These are phyloP conservation scores for Ammospiza caudacuta DNA, from an alignment of 2,113 vertebrate genomes.

Conservation along the genomic window DNA sequence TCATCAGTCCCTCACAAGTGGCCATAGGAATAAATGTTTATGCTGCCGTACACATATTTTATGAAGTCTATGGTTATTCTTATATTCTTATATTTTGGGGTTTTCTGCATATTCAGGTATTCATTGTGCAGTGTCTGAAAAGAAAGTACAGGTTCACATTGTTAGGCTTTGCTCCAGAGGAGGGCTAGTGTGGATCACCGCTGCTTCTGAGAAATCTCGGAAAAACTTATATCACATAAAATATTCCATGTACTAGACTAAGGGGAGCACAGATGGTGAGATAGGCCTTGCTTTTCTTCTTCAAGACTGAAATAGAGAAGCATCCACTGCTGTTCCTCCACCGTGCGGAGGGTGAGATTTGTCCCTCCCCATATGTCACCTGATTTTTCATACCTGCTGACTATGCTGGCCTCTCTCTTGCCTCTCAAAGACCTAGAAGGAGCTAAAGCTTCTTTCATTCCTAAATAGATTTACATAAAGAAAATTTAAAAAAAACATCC, in stretches of 20 bases:
- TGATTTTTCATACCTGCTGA: neutral
- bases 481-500: neutral
- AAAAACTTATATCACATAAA: neutral
- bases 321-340: neutral
- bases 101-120: neutral
- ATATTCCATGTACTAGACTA: neutral
- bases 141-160: neutral
- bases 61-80: neutral
- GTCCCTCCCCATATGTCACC: neutral
- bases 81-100: neutral
- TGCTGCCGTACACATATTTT: accelerated
- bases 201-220: neutral
- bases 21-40: neutral
- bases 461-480: neutral
- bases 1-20: neutral
- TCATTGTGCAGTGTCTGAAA: neutral
- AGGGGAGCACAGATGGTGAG: neutral
- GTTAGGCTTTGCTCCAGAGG: neutral
- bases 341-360: accelerated
- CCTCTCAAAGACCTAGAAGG: neutral
- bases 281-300: neutral
- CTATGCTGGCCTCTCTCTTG: neutral
- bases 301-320: neutral
- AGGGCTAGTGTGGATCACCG: neutral
- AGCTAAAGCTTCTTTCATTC: neutral